Evolutionary conservation across 2,113 vertebrate genomes (phyloP).

Genomic region (Fukomys damarensis): DNA sequence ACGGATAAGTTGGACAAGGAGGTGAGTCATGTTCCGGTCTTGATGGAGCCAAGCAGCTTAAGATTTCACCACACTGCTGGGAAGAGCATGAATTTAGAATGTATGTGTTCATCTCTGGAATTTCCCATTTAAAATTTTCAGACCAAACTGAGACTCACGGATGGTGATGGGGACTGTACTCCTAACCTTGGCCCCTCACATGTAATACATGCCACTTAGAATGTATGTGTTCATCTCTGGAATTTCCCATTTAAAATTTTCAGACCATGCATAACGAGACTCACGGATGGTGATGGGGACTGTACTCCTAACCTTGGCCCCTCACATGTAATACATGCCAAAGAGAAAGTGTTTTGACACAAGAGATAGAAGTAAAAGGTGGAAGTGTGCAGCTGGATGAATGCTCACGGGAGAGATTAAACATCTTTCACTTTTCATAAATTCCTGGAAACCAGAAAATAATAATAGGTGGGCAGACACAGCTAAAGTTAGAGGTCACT

Average conservation of each 20-base stretch:
- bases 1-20: neutral
- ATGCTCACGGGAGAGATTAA: neutral
- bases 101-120: neutral
- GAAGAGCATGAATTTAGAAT: neutral
- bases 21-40: neutral
- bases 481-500: neutral
- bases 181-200: neutral
- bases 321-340: neutral
- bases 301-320: neutral
- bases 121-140: neutral
- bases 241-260: neutral
- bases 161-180: neutral
- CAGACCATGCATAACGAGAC: neutral
- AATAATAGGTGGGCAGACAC: neutral
- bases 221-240: neutral
- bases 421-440: neutral
- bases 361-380: neutral
- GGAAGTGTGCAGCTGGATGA: neutral
- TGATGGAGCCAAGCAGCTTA: neutral
- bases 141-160: neutral
- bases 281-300: neutral
- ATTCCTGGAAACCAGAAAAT: neutral
- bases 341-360: neutral
- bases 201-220: neutral
- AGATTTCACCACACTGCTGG: neutral